Evolutionary conservation across 2,113 vertebrate species (phyloP), one percentile per base, ranked within the genome.

Genomic region (Pitta sordida): DNA sequence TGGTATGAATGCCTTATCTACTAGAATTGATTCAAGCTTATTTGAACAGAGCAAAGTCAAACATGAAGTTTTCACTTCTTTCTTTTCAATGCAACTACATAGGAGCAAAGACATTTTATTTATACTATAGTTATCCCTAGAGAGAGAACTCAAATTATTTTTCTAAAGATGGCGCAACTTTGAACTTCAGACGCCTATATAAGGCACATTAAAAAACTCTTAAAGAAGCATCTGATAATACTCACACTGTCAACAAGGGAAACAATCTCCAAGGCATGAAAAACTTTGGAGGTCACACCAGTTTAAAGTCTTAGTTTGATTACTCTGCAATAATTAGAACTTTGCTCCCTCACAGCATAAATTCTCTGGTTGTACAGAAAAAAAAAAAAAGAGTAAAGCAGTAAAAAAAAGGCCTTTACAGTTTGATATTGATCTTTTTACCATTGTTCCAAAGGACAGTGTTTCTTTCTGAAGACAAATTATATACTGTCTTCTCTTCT

Each of bases 381-480:
- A 58, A 49, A 88, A 63, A 55, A 53, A 69, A 24, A 3, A 0
- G 5, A 91, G 29, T 18, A 79, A 79, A 83, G 53, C 37, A 76
- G 74, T 70, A 80, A 78, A 81, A 84, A 56, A 68, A 74, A 36
- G 9, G 15, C 36, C 63, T 30, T 62, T 77, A 52, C 30, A 56
- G 27, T 62, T 73, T 69, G 37, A 24, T 87, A 92, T 82, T 2
- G 41, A 90, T 88, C 56, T 65, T 91, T 43, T 41, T 44, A 75
- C n/a, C 71, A n/a, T 34, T 77, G 68, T 56, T 88, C 55, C 80
- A 81, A 90, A 93, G 64, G n/a, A 80, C 53, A 58, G 7, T 89
- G 62, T 79, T 96, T 84, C 78, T 83, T 93, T 69, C 32, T 70
- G 80, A 59, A 79, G 48, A 71, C 49, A 80, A 91, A 93, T 88